A percentile compares a stretch with the other conserved stretches of the same genome.
Conservation (phyloP, 2,797 vertebrate genomes). For the Glossophaga mutica region DNA sequence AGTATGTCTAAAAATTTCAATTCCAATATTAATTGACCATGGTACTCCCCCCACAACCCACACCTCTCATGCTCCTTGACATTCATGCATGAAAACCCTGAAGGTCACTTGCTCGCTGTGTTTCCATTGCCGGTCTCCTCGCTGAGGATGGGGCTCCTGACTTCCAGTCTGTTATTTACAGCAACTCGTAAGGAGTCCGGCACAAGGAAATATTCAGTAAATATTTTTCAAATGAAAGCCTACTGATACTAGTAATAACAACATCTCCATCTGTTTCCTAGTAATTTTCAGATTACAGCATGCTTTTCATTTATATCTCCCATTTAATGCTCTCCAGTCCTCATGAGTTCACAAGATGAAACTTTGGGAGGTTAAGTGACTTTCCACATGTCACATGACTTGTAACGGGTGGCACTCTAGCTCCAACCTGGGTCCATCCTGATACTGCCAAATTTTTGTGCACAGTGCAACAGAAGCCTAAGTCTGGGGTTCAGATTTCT, state of each 20-base stretch:
- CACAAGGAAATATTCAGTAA: not conserved
- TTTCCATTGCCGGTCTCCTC: not conserved
- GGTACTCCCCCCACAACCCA: not conserved
- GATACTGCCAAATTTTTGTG: not conserved
- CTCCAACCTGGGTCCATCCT: not conserved
- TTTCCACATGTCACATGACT: not conserved
- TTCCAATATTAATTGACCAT: not conserved
- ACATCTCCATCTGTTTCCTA: not conserved
- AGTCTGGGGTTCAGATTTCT: not conserved
- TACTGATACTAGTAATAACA: not conserved
- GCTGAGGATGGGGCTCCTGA: not conserved
- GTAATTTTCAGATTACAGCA: not conserved
- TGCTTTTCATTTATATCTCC: not conserved
- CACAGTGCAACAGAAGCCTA: not conserved
- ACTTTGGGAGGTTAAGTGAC: not conserved
- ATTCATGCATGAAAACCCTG: not conserved
- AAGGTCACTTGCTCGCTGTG: not conserved
- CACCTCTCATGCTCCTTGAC: not conserved
- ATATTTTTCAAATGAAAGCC: not conserved
- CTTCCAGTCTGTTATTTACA: not conserved
- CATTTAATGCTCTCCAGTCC: not conserved
- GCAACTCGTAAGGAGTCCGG: not conserved
- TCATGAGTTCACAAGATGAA: not conserved
- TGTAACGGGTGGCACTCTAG: not conserved
- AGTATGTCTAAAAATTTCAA: not conserved